Evolutionary conservation across 1,140 invertebrate genomes (phyloP).

Genomic region (Pseudobourletiella spinata): DNA sequence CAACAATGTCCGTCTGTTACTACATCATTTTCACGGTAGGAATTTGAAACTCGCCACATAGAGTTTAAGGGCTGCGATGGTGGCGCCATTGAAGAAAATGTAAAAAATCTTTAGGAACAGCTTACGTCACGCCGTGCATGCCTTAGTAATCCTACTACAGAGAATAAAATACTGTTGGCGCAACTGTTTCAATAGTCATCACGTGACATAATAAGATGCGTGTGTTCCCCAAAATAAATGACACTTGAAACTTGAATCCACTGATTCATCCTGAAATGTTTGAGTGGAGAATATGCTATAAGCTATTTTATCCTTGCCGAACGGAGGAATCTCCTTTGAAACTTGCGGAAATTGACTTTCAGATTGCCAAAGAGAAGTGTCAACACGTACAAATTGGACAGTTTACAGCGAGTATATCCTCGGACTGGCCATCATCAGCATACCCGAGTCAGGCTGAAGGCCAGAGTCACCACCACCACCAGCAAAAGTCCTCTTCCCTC

Average conservation of each 20-base stretch:
- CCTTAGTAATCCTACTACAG: too few relatives aligned
- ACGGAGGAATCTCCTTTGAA: background rate
- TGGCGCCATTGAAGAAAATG: background rate
- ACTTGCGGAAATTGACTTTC: background rate
- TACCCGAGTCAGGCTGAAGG: constrained; percentile 25
- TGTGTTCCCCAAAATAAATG: too few relatives aligned
- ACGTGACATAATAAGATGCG: too few relatives aligned
- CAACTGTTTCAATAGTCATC: too few relatives aligned
- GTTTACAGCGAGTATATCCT: constrained; percentile 30
- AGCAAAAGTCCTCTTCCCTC: constrained; percentile 23
- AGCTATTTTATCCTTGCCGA: too few relatives aligned
- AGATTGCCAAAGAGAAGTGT: constrained; percentile 35
- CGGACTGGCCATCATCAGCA: constrained; percentile 33
- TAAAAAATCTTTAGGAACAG: background rate
- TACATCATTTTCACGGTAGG: constrained; percentile 29
- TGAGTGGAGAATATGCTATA: too few relatives aligned
- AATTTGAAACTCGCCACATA: background rate
- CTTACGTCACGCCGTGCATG: too few relatives aligned
- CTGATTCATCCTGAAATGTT: too few relatives aligned
- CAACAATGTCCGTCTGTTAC: constrained; percentile 29
- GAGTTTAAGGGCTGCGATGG: background rate
- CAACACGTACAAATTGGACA: constrained; percentile 34
- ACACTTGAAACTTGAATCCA: too few relatives aligned
- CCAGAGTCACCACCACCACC: too few relatives aligned
- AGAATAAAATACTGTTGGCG: too few relatives aligned